Evolutionary conservation across 2,113 vertebrate genomes (phyloP).

Genomic region (Hydrolagus affinis): DNA sequence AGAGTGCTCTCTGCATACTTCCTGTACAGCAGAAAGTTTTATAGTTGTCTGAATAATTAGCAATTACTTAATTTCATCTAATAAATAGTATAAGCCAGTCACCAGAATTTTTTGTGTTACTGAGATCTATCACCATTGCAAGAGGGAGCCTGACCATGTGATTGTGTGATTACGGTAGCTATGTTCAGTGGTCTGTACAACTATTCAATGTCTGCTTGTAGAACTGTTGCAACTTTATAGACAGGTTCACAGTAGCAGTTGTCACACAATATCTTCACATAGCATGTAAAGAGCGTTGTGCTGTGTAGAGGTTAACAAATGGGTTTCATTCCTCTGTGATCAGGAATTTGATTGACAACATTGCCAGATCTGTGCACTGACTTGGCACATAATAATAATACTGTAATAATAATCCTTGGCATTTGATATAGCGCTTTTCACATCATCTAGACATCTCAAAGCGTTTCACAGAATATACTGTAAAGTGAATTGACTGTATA

Average conservation of each 20-base stretch:
- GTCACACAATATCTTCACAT: background rate
- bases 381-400: background rate
- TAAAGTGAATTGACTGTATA: no score
- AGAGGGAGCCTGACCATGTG: background rate
- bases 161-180: background rate
- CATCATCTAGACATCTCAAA: no score
- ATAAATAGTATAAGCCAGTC: slow-evolving; percentile 12
- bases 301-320: slow-evolving; percentile 3
- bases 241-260: background rate
- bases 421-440: no score
- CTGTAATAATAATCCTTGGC: no score
- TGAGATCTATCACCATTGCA: background rate
- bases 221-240: background rate
- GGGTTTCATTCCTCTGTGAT: background rate
- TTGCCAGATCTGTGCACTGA: background rate
- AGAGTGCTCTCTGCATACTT: no score
- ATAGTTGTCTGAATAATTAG: slow-evolving; percentile 9
- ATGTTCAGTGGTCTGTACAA: background rate
- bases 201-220: background rate
- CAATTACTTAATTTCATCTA: slow-evolving; percentile 12
- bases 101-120: background rate
- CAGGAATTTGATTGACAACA: background rate
- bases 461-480: no score
- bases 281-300: background rate
- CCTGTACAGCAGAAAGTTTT: background rate